phyloP scores from a whole-genome alignment of 2,113 vertebrate genomes.

The Sardina pilchardus region DNA sequence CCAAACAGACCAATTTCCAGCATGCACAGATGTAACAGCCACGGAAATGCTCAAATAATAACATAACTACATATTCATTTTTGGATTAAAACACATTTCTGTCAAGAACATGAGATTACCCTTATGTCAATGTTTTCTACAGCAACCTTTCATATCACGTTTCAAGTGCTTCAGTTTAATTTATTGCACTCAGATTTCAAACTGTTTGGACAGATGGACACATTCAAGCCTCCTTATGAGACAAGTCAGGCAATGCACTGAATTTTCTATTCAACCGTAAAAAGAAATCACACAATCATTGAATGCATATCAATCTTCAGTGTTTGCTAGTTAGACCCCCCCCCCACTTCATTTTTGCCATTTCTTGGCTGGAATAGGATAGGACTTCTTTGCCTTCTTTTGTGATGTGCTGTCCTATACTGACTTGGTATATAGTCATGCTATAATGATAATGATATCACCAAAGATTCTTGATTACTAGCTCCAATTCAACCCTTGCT shows the following conservation, averaged over 20 bases:
- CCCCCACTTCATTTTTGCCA: background rate
- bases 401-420: background rate
- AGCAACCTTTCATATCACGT: slow-evolving; percentile 45
- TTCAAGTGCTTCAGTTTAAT: slow-evolving; percentile 24
- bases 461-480: too few species aligned
- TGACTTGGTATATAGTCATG: background rate
- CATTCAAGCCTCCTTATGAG: background rate
- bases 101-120: background rate
- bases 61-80: background rate
- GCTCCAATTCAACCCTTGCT: too few species aligned
- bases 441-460: too few species aligned
- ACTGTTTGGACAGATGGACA: slow-evolving; percentile 4
- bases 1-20: slow-evolving; percentile 58
- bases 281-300: background rate
- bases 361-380: background rate
- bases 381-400: background rate
- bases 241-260: background rate
- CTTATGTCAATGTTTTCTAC: slow-evolving; percentile 48
- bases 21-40: background rate
- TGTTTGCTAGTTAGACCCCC: background rate
- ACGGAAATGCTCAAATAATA: background rate
- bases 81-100: background rate
- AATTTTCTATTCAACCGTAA: background rate
- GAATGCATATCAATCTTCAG: background rate
- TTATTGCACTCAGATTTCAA: background rate